Base-by-base conservation (phyloP, 2,888 invertebrate genomes). In the Chymomyza fuscimana region DNA sequence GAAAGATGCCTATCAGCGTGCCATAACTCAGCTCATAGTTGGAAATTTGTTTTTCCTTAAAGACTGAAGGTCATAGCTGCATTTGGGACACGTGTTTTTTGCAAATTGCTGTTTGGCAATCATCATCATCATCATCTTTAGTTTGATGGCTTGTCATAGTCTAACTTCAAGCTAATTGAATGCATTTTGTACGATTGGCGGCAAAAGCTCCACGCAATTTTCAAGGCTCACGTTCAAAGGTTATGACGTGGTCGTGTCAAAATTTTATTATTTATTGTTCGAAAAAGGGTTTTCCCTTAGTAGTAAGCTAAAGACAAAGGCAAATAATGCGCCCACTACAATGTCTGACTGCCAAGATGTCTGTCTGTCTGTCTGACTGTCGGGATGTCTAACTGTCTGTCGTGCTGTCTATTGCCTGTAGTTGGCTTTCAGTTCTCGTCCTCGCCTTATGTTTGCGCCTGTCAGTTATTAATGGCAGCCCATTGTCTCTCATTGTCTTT, bases 241-340 rank as follows among this genome's bases (percentile, higher is more conserved):
- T 90, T 90, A 90, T 88, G 89, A 90, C 89, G 89, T 89, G 85
- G 90, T 88, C 90, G 87, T 90, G 90, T 90, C 90, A 90, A 87
- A 89, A 82, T 90, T 90, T 83, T 86, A 25, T 90, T 89, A 89
- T 90, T 90, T 90, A 90, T 90, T 87, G 84, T 89, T 82, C 74
- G 78, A 86, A 32, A 89, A 89, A 88, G 90, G 89, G 87, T 86
- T 90, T 79, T 80, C 86, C 70, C 75, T n/a, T 16, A 19, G 62
- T 19, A 32, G 64, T 36, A 36, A 40, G 70, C 68, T 72, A 76
- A 84, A 86, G 86, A 83, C 87, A 86, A 83, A 83, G 83, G 74
- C 72, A 73, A 74, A 65, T 76, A 78, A 87, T 87, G 87, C 83
- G 83, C 83, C 83, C 87, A 86, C 82, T 86, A 74, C 68, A 69